These are phyloP conservation scores for Choloepus hoffmanni DNA, from an alignment of 2,113 vertebrate species.

Conservation along the genomic window DNA sequence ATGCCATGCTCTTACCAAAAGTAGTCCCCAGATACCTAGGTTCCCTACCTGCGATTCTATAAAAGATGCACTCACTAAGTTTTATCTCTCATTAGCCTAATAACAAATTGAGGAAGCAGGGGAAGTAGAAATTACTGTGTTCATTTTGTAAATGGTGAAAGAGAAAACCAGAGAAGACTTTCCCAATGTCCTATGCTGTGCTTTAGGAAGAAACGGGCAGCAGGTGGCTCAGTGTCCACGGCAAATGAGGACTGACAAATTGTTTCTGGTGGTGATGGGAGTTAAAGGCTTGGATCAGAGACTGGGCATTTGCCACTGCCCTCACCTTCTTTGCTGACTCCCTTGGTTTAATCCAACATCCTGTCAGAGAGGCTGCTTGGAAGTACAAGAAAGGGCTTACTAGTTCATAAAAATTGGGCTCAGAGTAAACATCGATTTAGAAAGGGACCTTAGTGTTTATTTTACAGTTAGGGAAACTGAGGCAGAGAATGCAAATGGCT, in stretches of 20 bases:
- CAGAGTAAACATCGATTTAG: neutral
- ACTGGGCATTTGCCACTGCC: neutral
- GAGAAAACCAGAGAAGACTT: neutral
- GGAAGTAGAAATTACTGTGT: neutral
- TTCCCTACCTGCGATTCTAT: too few species aligned
- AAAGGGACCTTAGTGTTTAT: neutral
- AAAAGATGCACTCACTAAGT: too few species aligned
- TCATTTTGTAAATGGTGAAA: neutral
- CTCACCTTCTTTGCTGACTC: neutral
- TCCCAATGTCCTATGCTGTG: neutral
- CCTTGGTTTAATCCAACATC: neutral
- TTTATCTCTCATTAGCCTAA: neutral
- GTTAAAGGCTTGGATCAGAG: neutral
- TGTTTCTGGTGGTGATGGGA: neutral
- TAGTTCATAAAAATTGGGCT: neutral
- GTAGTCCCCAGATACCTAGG: too few species aligned
- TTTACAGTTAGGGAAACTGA: slow-evolving; percentile 28
- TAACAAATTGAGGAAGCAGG: neutral
- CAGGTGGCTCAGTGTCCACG: neutral
- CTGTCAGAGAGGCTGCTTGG: neutral
- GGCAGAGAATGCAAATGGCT: neutral
- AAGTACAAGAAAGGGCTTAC: neutral
- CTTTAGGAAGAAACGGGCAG: neutral
- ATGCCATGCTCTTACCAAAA: too few species aligned
- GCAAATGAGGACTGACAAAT: neutral